Conservation (phyloP, 2,113 vertebrate species). For the Patagioenas fasciata region DNA sequence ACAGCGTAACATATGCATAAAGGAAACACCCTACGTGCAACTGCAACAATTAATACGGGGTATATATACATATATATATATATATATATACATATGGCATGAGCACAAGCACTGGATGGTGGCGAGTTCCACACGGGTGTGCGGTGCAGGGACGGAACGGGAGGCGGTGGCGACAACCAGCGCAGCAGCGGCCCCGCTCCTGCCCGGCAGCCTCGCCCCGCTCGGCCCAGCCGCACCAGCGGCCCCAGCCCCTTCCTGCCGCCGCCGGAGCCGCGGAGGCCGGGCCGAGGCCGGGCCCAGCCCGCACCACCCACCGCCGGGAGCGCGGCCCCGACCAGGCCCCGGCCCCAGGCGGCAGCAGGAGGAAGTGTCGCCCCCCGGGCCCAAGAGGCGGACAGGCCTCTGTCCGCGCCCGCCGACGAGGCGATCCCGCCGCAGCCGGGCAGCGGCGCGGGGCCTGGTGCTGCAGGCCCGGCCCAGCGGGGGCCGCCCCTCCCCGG, state of each 20-base stretch:
- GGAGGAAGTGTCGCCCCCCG: not conserved
- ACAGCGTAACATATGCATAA: fast-evolving
- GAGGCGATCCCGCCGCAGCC: slow-evolving; percentile 2
- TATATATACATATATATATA: not conserved
- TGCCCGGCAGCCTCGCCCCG: not conserved
- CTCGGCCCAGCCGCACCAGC: not conserved
- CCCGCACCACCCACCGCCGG: not conserved
- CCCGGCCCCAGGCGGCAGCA: not conserved
- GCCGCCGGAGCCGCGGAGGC: too few species aligned
- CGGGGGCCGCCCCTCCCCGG: not conserved
- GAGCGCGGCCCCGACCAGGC: not conserved
- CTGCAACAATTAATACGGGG: not conserved
- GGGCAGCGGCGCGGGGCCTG: not conserved
- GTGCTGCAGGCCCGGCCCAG: not conserved
- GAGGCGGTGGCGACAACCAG: not conserved
- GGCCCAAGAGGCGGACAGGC: not conserved
- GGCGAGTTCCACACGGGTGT: not conserved
- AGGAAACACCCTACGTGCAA: not conserved
- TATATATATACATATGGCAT: fast-evolving
- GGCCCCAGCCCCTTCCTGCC: not conserved
- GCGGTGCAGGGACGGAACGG: not conserved
- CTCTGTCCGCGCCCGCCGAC: not conserved
- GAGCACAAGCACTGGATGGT: fast-evolving
- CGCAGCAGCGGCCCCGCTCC: slow-evolving; percentile 22
- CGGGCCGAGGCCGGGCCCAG: not conserved